Evolutionary conservation across 2,888 invertebrate genomes (phyloP), one percentile per base, ranked within the genome.

Genomic region (Drosophila lacicola): DNA sequence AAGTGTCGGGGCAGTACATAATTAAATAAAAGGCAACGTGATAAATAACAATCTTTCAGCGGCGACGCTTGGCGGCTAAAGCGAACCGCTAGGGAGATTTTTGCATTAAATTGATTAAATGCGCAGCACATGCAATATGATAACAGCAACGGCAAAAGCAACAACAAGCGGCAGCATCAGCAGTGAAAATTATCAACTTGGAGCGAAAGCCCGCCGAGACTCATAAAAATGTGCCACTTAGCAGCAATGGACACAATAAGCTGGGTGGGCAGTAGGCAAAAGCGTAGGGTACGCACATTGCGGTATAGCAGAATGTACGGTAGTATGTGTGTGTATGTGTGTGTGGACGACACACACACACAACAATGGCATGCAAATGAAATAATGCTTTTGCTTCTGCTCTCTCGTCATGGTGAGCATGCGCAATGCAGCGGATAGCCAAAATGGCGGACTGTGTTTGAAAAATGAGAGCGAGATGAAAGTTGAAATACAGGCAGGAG

Each of bases 201-300:
- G 78, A 69, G 70, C 74, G 73, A 74, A 78, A 85, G 81, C 72
- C 86, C 86, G 80, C 67, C 70, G 88, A 86, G 87, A 85, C 88
- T 80, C 84, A 88, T 88, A 88, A 87, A 87, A 87, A 83, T 86
- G 78, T 86, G 88, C 84, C 81, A 88, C 84, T 84, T 86, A 85
- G 87, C 82, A 74, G 81, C 75, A 81, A 75, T 60, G 74, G 61
- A 78, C 37, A 65, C 51, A 72, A 69, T 60, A 67, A 70, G 58
- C 50, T 61, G 73, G 73, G 21, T 53, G 56, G 39, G 53, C 54
- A 29, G 21, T 29, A 25, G 17, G 65, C 46, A 29, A 19, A 8
- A 29, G 41, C 42, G 47, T 45, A 29, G 54, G 51, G 41, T 60
- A 76, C 69, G 67, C 74, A 80, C 71, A 84, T 72, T 82, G 80